phyloP scores from a whole-genome alignment of 2,888 invertebrate species.

The Ecliptopera silaceata region DNA sequence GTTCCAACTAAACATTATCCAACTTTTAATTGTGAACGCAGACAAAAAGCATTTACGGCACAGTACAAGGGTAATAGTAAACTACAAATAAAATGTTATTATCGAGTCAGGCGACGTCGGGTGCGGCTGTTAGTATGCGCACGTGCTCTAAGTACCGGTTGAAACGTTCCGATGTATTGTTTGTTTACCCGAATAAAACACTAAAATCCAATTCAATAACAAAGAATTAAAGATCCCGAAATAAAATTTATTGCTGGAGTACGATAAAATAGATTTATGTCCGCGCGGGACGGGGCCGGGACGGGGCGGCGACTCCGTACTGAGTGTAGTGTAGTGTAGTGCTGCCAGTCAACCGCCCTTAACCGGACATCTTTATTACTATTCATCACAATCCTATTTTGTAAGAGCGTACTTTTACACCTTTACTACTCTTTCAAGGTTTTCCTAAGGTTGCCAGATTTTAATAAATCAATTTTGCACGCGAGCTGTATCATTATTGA shows the following conservation, averaged over 20 bases:
- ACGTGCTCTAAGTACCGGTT: slow-evolving; percentile 77
- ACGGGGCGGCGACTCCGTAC: slow-evolving; percentile 32
- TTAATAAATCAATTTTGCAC: too few species aligned
- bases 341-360: too few species aligned
- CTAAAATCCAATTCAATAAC: slow-evolving; percentile 84
- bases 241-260: slow-evolving; percentile 82
- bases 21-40: slow-evolving; percentile 79
- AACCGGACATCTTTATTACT: too few species aligned
- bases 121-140: slow-evolving; percentile 64
- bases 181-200: slow-evolving; percentile 83
- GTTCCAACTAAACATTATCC: slow-evolving; percentile 76
- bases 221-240: slow-evolving; percentile 84
- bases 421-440: too few species aligned
- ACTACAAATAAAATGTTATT: slow-evolving; percentile 77
- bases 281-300: slow-evolving; percentile 53
- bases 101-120: slow-evolving; percentile 69
- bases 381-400: too few species aligned
- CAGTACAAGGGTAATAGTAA: slow-evolving; percentile 30
- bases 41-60: slow-evolving; percentile 71
- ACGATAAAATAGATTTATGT: slow-evolving; percentile 84
- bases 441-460: too few species aligned
- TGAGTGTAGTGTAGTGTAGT: too few species aligned
- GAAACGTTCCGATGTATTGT: slow-evolving; percentile 77
- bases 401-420: too few species aligned
- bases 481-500: too few species aligned